Base-by-base conservation (phyloP, 2,797 vertebrate genomes). In the Gobionotothen gibberifrons region DNA sequence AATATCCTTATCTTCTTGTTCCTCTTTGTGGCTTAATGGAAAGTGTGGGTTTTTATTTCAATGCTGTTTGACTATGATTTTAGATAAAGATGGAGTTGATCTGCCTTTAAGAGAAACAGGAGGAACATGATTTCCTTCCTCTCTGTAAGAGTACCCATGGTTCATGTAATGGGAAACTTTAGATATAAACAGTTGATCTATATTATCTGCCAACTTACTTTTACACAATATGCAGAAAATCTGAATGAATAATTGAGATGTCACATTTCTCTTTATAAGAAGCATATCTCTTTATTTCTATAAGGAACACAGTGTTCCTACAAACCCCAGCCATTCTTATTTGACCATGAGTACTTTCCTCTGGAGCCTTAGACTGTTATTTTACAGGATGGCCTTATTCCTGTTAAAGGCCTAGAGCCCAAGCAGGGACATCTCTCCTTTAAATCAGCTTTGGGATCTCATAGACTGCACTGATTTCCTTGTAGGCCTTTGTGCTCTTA, bases 401-500 rank as follows among this genome's bases (percentile, higher is more conserved):
- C 94, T 93, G 94, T 95, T 94, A 93, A 96, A 97, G 95, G 95
- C 94, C 94, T 85, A 88, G 91, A 91, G 94, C 93, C 96, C 94
- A 96, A 96, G 96, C 95, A 95, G 94, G 95, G 94, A 96, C 94
- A 90, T 96, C 96, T 95, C 95, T 94, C 95, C 95, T 97, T 98
- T 96, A 97, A 98, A 98, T 97, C 97, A 97, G 96, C 96, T 98
- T 96, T 97, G 95, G 94, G 80, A 96, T 90, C 95, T 97, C 95
- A 95, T 94, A 95, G 92, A 91, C 94, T 91, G 93, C 87, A 86
- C 95, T 96, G 97, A 97, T 98, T 98, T 97, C 96, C 96, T 97
- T 95, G 96, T 96, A 96, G 96, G 96, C 96, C 94, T 95, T 94
- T 95, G 95, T 95, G 96, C 96, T 96, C 95, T 96, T 95, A 96